Percentiles rank a stretch among this genome's conserved stretches.
phyloP scores from a whole-genome alignment of 2,888 invertebrate species.

The Pammene fasciana region DNA sequence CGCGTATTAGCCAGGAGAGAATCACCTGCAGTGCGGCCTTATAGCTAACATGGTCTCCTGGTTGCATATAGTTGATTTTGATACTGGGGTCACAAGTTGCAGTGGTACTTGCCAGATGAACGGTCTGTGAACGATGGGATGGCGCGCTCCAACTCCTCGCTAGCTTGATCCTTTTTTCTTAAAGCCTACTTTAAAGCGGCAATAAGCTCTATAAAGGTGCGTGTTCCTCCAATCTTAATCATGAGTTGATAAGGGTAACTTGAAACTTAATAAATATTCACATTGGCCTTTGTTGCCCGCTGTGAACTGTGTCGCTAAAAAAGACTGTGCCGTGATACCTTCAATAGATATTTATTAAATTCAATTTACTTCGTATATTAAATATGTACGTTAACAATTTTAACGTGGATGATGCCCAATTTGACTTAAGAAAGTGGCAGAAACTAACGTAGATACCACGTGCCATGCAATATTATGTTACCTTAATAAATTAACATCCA shows the following conservation, averaged over 20 bases:
- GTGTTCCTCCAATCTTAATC: slow-evolving; percentile 37
- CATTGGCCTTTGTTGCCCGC: slow-evolving; percentile 20
- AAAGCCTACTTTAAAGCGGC: slow-evolving; percentile 47
- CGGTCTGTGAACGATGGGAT: neutral
- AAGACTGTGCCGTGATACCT: neutral
- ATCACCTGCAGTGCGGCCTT: neutral
- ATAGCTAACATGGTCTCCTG: neutral
- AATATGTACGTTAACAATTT: neutral
- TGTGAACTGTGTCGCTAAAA: slow-evolving; percentile 22
- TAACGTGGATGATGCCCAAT: neutral
- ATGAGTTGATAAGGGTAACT: slow-evolving; percentile 33
- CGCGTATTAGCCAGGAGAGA: neutral
- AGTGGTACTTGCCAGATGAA: neutral
- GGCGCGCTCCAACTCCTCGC: slow-evolving; percentile 44
- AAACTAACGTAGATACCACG: no score
- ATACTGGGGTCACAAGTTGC: neutral
- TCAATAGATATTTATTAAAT: slow-evolving; percentile 16
- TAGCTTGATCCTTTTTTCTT: slow-evolving; percentile 45
- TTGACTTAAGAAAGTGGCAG: no score
- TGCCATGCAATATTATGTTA: no score
- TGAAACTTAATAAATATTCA: slow-evolving; percentile 17
- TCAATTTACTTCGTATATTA: slow-evolving; percentile 1
- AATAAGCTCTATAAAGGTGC: slow-evolving; percentile 46
- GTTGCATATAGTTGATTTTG: neutral
- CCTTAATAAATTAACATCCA: no score